phyloP scores from a whole-genome alignment of 1,140 invertebrate species.

The Drosophila sulfurigaster region DNA sequence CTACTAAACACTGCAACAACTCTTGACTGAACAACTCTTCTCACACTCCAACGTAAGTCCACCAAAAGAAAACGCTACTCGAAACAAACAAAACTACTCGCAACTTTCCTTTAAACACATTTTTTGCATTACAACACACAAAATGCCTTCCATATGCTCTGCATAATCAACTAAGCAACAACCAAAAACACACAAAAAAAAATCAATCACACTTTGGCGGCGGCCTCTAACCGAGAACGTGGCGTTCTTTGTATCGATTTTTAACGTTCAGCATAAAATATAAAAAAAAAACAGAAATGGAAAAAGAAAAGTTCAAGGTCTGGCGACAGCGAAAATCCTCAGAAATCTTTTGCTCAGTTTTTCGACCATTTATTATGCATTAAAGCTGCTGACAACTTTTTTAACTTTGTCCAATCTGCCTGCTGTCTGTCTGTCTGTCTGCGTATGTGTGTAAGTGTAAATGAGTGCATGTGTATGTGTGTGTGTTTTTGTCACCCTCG shows the following conservation, averaged over 20 bases:
- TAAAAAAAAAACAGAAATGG: neutral
- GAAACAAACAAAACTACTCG: slow-evolving; percentile 3
- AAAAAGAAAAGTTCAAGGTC: slow-evolving; percentile 72
- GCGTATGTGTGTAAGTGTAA: too few species aligned
- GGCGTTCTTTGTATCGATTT: slow-evolving; percentile 58
- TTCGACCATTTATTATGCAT: slow-evolving; percentile 41
- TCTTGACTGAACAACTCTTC: slow-evolving; percentile 32
- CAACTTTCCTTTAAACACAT: slow-evolving; percentile 21
- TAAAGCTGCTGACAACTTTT: slow-evolving; percentile 19
- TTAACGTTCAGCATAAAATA: slow-evolving; percentile 31
- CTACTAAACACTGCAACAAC: slow-evolving; percentile 37
- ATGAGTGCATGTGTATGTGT: too few species aligned
- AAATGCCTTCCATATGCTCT: slow-evolving; percentile 55
- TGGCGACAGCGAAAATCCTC: slow-evolving; percentile 15
- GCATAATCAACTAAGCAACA: slow-evolving; percentile 20
- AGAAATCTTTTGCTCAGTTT: neutral
- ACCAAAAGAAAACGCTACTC: slow-evolving; percentile 2
- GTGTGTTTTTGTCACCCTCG: too few species aligned
- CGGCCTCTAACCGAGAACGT: slow-evolving; percentile 6
- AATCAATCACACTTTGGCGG: slow-evolving; percentile 60
- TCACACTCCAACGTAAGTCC: slow-evolving; percentile 66
- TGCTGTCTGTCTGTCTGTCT: neutral
- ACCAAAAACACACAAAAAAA: slow-evolving; percentile 41
- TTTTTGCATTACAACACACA: slow-evolving; percentile 1
- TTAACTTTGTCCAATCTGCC: neutral